Evolutionary conservation across 2,888 invertebrate genomes (phyloP).

Genomic region (Tholera decimalis): DNA sequence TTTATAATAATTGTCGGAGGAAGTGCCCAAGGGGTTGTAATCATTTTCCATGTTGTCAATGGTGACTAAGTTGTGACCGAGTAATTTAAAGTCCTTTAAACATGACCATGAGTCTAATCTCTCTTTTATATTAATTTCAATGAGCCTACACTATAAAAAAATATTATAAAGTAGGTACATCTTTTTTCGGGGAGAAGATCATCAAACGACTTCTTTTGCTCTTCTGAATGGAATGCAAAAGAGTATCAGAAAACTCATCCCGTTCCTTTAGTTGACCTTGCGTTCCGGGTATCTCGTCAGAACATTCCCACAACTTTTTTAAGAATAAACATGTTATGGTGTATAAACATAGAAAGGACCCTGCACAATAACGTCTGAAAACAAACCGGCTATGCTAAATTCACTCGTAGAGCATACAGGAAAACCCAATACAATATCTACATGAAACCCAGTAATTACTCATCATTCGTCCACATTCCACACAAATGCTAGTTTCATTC

Average conservation of each 20-base stretch:
- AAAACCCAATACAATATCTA: slow-evolving; percentile 37
- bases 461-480: slow-evolving; percentile 32
- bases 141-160: neutral
- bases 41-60: neutral
- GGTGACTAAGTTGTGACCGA: neutral
- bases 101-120: slow-evolving; percentile 1
- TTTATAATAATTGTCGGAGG: neutral
- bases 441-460: slow-evolving; percentile 47
- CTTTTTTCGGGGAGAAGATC: neutral
- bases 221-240: too few species aligned
- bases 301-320: too few species aligned
- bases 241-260: too few species aligned
- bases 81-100: slow-evolving; percentile 12
- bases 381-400: slow-evolving; percentile 23
- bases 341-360: neutral
- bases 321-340: neutral
- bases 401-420: slow-evolving; percentile 28
- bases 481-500: slow-evolving; percentile 49
- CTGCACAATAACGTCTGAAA: slow-evolving; percentile 8
- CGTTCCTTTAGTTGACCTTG: too few species aligned
- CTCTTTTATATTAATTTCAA: neutral
- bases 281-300: too few species aligned
- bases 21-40: neutral
- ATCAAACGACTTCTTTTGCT: too few species aligned
- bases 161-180: neutral